A percentile compares a stretch with the other conserved stretches of the same genome.
Evolutionary conservation across 92 coral and sea anemone species (phyloP).

Genomic region (Bergia puertoricense): DNA sequence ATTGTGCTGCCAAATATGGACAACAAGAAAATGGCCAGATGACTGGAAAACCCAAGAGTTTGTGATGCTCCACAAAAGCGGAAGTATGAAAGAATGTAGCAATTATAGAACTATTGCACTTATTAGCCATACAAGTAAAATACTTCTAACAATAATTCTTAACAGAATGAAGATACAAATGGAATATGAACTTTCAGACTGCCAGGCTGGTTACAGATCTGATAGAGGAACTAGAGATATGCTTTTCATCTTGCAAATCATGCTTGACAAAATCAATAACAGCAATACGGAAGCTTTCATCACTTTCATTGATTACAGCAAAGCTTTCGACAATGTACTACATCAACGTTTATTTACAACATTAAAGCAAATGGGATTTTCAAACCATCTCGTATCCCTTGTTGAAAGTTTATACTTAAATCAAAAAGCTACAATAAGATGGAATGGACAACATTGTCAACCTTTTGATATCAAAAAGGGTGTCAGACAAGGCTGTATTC

Average conservation of each 20-base stretch:
- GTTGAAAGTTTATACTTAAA: background rate
- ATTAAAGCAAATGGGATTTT: background rate
- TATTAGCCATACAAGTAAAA: background rate
- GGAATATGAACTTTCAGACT: background rate
- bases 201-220: background rate
- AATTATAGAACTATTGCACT: background rate
- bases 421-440: background rate
- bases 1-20: background rate
- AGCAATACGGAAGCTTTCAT: background rate
- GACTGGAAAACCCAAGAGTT: background rate
- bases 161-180: background rate
- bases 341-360: background rate
- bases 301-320: constrained; percentile 1
- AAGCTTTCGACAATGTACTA: background rate
- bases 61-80: background rate
- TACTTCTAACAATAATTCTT: background rate
- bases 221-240: background rate
- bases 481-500: background rate
- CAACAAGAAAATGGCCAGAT: constrained; percentile 4
- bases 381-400: background rate
- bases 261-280: background rate
- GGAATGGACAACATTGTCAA: background rate
- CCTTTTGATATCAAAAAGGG: background rate
- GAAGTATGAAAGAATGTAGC: background rate
- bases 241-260: background rate